Base-by-base conservation (phyloP, 2,888 invertebrate genomes). In the Cataglyphis livida region DNA sequence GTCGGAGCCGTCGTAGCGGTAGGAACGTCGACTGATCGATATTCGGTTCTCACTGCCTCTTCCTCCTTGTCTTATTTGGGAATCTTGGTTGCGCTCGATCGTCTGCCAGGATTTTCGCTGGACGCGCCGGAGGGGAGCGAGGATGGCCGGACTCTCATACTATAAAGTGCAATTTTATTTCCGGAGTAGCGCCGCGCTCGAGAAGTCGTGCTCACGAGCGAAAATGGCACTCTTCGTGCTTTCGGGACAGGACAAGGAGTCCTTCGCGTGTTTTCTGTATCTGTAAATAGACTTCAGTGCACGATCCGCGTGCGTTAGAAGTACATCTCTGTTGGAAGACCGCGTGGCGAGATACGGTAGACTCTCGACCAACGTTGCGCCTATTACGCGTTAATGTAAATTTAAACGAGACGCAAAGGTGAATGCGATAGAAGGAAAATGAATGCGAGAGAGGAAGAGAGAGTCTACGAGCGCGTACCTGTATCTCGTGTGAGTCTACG, bases 1-100 rank as follows among this genome's bases (percentile, higher is more conserved):
- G 78, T 94, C 94, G 82, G 94, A 93, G 86, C 93, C 94, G 73
- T 94, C 94, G 94, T 94, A 94, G 94, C 94, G 88, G 86, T 83
- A 85, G 86, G 88, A 83, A 83, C 86, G 75, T 84, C 87, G 85
- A 59, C 81, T 65, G 59, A 12, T 81, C 83, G 78, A 57, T 57
- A 51, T 64, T 84, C 85, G 64, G 66, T 68, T 54, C 81, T 57
- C 59, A 78, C 68, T 74, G 71, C 59, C 78, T 61, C 35, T 64
- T 70, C 79, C 21, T 62, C 59, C 38, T 44, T 44, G 44, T 51
- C 38, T 59, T 62, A 66, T 62, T 79, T 73, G 57, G 65, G 59
- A 41, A n/a, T 78, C 35, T 57, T 76, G 76, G 79, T 51, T n/a
- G 12, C 38, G 62, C 21, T 15, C 32, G 62, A 51, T 71, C 65